phyloP scores from a whole-genome alignment of 2,113 vertebrate species.

The Ptilorrhoa leucosticta region DNA sequence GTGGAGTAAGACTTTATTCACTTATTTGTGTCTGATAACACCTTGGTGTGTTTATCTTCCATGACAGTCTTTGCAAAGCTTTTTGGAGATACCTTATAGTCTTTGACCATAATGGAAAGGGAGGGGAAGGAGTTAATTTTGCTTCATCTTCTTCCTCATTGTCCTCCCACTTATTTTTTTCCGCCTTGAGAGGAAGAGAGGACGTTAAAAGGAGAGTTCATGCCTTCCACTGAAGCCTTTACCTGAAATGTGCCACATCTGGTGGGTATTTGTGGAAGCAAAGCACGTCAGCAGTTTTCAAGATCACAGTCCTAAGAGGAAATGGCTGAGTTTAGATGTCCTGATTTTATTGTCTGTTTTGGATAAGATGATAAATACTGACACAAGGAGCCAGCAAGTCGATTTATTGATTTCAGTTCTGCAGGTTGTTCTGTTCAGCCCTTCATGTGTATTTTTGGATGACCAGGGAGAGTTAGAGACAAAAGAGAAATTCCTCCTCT shows the following conservation, averaged over 20 bases:
- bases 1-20: not conserved
- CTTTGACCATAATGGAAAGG: not conserved
- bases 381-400: not conserved
- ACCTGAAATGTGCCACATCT: not conserved
- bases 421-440: not conserved
- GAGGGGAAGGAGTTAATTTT: not conserved
- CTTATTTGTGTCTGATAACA: not conserved
- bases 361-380: not conserved
- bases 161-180: not conserved
- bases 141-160: not conserved
- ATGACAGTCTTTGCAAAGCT: not conserved
- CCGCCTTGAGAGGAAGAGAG: not conserved
- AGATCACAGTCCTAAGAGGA: not conserved
- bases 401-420: not conserved
- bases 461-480: not conserved
- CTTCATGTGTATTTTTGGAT: not conserved
- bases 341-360: not conserved
- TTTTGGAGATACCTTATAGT: not conserved
- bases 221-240: not conserved
- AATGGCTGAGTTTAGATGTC: not conserved
- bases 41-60: not conserved
- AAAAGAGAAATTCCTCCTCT: not conserved
- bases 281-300: not conserved
- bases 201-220: not conserved
- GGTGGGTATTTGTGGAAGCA: not conserved